These are phyloP conservation scores for Drosophila pandora DNA, from an alignment of 1,140 invertebrate species.

Conservation along the genomic window DNA sequence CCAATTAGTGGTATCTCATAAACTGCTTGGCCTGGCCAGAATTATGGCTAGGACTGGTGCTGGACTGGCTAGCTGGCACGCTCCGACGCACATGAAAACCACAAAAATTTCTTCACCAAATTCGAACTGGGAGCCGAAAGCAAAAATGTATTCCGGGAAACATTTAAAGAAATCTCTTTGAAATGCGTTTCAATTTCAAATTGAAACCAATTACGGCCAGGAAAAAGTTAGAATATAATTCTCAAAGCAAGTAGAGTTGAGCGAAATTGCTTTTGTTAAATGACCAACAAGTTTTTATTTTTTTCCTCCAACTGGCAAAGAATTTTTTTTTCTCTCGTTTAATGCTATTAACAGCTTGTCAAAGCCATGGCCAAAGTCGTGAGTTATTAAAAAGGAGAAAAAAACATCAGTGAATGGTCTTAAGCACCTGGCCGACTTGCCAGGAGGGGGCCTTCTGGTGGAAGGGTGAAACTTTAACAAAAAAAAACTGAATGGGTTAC, in stretches of 20 bases:
- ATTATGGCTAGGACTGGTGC: slow-evolving; percentile 20
- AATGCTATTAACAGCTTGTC: slow-evolving; percentile 68
- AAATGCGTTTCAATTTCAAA: slow-evolving; percentile 48
- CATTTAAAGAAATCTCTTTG: slow-evolving; percentile 27
- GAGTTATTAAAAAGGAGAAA: slow-evolving; percentile 45
- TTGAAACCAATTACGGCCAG: slow-evolving; percentile 39
- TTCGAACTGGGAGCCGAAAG: slow-evolving; percentile 2
- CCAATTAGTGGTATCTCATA: slow-evolving; percentile 49
- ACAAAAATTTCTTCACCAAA: slow-evolving; percentile 5
- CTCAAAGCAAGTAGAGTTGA: slow-evolving; percentile 39
- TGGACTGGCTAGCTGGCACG: slow-evolving; percentile 1
- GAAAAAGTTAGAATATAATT: slow-evolving; percentile 27
- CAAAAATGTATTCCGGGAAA: slow-evolving; percentile 4
- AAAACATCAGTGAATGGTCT: slow-evolving; percentile 30
- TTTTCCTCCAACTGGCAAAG: slow-evolving; percentile 1
- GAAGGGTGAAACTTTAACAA: slow-evolving; percentile 36
- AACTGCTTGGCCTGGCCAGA: slow-evolving; percentile 24
- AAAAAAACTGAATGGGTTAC: slow-evolving; percentile 11
- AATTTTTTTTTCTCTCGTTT: slow-evolving; percentile 37
- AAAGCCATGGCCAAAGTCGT: slow-evolving; percentile 56
- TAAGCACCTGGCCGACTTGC: slow-evolving; percentile 29
- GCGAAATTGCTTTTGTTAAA: slow-evolving; percentile 52
- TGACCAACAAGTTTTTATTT: slow-evolving; percentile 49
- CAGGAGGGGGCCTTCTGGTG: not conserved
- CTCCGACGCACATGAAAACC: slow-evolving; percentile 6